These are phyloP conservation scores for Yponomeuta malinellus DNA, from an alignment of 2,888 invertebrate species.

Conservation along the genomic window DNA sequence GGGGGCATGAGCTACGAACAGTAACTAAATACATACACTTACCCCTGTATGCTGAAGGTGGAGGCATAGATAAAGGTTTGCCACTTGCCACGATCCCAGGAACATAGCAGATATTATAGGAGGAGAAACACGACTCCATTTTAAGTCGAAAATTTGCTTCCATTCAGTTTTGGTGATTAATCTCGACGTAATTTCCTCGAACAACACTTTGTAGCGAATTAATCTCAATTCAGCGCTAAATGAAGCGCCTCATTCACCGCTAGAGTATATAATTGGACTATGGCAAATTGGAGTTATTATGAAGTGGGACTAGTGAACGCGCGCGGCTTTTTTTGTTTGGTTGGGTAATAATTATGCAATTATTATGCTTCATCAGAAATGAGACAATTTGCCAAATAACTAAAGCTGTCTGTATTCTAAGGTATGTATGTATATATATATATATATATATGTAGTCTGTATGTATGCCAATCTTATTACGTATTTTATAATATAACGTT, in stretches of 20 bases:
- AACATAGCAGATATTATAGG: background rate
- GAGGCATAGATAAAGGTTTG: too few species aligned
- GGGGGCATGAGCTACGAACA: too few species aligned
- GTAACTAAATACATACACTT: too few species aligned
- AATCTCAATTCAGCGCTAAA: slow-evolving; percentile 1
- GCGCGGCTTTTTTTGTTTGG: background rate
- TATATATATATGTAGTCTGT: too few species aligned
- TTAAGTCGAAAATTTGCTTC: background rate
- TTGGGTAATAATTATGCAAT: background rate
- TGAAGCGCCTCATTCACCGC: background rate
- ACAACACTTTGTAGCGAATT: background rate
- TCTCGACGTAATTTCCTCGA: background rate
- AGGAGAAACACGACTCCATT: background rate
- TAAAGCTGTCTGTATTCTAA: too few species aligned
- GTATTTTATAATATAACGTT: too few species aligned
- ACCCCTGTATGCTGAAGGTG: too few species aligned
- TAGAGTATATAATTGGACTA: background rate
- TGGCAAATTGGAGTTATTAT: slow-evolving; percentile 3
- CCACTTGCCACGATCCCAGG: too few species aligned
- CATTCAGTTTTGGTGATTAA: background rate
- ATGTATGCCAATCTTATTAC: too few species aligned
- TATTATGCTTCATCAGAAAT: too few species aligned
- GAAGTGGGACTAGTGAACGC: background rate
- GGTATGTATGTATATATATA: too few species aligned
- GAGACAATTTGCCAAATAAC: too few species aligned